Conservation (phyloP, 2,113 vertebrate species). For the Orcinus orca region DNA sequence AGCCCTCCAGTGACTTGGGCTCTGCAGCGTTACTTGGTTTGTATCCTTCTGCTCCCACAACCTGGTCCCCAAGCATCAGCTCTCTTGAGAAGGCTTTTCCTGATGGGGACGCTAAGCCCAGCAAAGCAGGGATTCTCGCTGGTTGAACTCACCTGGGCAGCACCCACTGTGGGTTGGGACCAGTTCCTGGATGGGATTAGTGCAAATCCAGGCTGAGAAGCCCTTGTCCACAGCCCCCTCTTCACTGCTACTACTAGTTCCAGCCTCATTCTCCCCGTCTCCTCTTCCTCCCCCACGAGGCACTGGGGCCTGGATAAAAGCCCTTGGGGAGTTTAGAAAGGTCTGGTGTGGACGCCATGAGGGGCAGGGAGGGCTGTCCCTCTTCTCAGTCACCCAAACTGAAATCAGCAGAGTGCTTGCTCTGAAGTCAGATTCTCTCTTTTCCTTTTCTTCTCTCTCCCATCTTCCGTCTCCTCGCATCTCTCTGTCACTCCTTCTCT, state of each 20-base stretch:
- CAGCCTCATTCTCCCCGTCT: too few species aligned
- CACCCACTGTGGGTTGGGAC: too few species aligned
- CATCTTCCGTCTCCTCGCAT: neutral
- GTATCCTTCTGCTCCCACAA: neutral
- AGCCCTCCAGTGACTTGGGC: too few species aligned
- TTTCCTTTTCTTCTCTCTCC: neutral
- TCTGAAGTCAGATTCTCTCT: neutral
- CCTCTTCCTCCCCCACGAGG: neutral
- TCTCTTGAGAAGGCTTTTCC: neutral
- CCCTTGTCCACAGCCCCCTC: neutral
- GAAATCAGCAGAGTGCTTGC: neutral
- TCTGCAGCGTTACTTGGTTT: neutral
- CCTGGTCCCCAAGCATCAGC: neutral
- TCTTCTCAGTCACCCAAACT: rapidly evolving
- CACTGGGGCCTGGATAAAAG: neutral
- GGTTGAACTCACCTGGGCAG: neutral
- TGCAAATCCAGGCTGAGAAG: neutral
- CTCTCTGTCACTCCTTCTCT: neutral
- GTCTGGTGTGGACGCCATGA: neutral
- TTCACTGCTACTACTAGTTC: neutral
- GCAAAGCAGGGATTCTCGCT: neutral
- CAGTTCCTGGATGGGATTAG: neutral
- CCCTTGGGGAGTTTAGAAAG: neutral
- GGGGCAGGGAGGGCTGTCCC: rapidly evolving
- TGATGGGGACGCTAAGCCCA: neutral